These are phyloP conservation scores for Gymnosoma rotundatum DNA, from an alignment of 2,888 invertebrate species.

Conservation along the genomic window DNA sequence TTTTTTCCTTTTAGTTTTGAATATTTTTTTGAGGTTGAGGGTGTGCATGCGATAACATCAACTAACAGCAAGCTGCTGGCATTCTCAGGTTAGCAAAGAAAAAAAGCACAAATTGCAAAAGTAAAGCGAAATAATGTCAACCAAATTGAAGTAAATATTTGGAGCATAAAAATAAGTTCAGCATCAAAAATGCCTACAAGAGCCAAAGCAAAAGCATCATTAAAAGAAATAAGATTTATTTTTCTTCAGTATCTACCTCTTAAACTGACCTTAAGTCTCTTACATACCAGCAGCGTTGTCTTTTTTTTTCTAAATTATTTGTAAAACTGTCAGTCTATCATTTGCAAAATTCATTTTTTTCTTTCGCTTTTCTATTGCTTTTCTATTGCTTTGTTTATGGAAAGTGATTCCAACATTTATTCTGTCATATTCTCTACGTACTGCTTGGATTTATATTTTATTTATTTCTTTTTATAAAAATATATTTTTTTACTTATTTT, in stretches of 20 bases:
- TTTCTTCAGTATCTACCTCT: neutral
- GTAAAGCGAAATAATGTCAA: conserved; percentile 11
- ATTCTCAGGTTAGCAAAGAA: conserved; percentile 6
- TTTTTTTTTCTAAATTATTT: conserved; percentile 15
- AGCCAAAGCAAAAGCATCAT: conserved; percentile 26
- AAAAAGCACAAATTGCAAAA: neutral
- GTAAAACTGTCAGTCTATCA: conserved; percentile 44
- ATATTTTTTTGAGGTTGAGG: neutral
- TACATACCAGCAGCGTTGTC: neutral
- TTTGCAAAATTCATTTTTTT: conserved; percentile 5
- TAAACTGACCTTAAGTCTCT: conserved; percentile 2
- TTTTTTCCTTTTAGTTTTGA: neutral
- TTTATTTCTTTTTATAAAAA: neutral
- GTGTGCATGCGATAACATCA: neutral
- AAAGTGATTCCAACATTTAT: conserved; percentile 61
- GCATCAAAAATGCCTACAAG: conserved; percentile 14
- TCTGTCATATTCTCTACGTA: conserved; percentile 21
- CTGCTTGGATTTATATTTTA: conserved; percentile 2
- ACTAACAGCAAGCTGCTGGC: conserved; percentile 17
- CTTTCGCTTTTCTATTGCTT: too few relatives aligned
- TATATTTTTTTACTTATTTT: too few relatives aligned
- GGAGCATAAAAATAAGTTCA: conserved; percentile 57
- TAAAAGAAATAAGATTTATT: conserved; percentile 26
- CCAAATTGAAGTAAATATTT: conserved; percentile 57
- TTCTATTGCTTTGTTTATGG: neutral